Evolutionary conservation across 2,113 vertebrate species (phyloP).

Genomic region (Leucopsar rothschildi): DNA sequence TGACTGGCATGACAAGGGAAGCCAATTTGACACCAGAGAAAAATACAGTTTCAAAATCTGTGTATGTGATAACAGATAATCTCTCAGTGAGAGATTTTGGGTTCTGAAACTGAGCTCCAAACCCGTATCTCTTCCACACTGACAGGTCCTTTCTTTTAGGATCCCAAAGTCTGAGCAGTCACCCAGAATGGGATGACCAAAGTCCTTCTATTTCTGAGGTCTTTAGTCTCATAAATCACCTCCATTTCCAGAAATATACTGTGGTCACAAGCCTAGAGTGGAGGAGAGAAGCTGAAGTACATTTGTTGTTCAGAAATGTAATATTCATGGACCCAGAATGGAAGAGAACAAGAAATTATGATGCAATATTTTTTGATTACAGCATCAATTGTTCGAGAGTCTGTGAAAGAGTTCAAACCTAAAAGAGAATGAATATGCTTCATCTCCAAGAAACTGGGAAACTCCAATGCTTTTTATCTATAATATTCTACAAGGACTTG

Average conservation of each 20-base stretch:
- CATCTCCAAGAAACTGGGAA: neutral
- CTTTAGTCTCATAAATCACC: neutral
- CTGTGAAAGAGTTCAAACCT: neutral
- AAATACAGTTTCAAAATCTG: neutral
- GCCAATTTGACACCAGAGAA: neutral
- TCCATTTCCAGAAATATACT: neutral
- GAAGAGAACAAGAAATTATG: neutral
- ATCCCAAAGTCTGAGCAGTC: neutral
- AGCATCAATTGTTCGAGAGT: neutral
- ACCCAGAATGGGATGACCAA: accelerated
- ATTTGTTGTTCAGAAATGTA: neutral
- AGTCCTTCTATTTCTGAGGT: neutral
- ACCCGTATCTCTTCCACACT: neutral
- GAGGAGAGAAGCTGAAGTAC: neutral
- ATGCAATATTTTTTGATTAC: neutral
- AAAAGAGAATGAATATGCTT: neutral
- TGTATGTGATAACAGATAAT: neutral
- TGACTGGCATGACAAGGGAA: neutral
- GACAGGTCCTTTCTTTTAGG: neutral
- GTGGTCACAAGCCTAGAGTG: neutral
- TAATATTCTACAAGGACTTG: neutral
- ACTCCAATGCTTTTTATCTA: neutral
- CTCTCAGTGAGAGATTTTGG: neutral
- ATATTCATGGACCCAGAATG: neutral
- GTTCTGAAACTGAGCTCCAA: neutral